Evolutionary conservation across 2,797 vertebrate species (phyloP), one percentile per base, ranked within the genome.

Genomic region (Argentina silus): DNA sequence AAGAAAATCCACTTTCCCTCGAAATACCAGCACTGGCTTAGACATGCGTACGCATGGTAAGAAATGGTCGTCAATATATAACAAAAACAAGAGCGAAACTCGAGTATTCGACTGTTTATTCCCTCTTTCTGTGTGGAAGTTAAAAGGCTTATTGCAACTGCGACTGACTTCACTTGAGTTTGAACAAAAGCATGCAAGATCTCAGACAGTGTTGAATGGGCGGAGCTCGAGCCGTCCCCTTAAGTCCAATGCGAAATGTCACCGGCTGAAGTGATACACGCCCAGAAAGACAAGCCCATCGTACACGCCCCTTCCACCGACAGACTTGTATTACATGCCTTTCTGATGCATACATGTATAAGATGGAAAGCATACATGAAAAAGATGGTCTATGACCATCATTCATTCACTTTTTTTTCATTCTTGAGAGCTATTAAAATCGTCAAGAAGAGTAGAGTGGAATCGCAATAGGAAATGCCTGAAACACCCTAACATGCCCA

Each of bases 111-210:
- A 27, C 11, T 36, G 57, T 19, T 27, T 36, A 36, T 36, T 60
- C 11, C 17, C 57, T 21, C 12, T 36, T 59, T 21, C 56, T 10
- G 21, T 55, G 27, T 68, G 4, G 2, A 6, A 44, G 5, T 6
- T 51, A n/a, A 14, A n/a, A 44, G 6, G 15, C 1, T 11, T 10
- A 51, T 79, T 23, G 7, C 7, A 0, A 3, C 1, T 0, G 10
- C n/a, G 67, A 47, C 73, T 15, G 77, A 56, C 78, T 81, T 3
- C 68, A 80, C 55, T 11, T 7, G 73, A 85, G 81, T 84, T 88
- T 85, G 83, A 89, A 90, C 87, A 87, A 87, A 87, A 87, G 86
- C 91, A 79, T 91, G 91, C 79, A 69, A 81, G 82, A 86, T 83
- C 82, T 85, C 83, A 75, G 85, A 82, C 81, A 55, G 81, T 73